Evolutionary conservation across 2,888 invertebrate species (phyloP), one percentile per base, ranked within the genome.

Genomic region (Watsonalla cultraria): DNA sequence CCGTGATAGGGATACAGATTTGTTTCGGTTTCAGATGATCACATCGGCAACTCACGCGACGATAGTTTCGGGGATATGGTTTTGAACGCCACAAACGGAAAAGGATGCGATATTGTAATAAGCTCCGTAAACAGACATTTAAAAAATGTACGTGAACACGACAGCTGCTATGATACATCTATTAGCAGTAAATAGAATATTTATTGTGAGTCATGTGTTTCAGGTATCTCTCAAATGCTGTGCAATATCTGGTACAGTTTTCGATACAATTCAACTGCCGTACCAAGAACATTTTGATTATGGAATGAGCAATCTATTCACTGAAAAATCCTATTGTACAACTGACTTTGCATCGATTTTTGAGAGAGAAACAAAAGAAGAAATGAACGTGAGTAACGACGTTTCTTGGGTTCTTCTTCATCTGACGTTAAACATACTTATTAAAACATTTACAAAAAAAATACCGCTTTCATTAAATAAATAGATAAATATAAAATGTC

Each of bases 11-110:
- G 24, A 24, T 4, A n/a, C 14, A 6, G 5, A 15, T 4, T 46
- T 24, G 0, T 4, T 9, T 42, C 7, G 9, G 5, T 37, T 37
- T 7, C 37, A 37, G 37, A 37, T 1, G 37, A 7, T 37, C 64
- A 81, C 33, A 79, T 87, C 14, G 84, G 80, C 0, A 77, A 74
- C 59, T 86, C 85, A 5, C 73, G 81, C 2, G 82, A 84, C 48
- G 33, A 45, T 5, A 65, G 65, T 13, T 85, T 87, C 49, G 62
- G 54, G 5, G 80, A 85, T 51, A 76, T 81, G 75, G 61, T 85
- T 2, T 45, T 70, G 11, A 55, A 13, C 15, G 59, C 55, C 0
- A 84, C 80, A 0, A 72, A 78, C 7, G 77, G 78, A 5, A 8
- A 58, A 6, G 84, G 85, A 11, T 82, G 82, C 51, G 48, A 74